Evolutionary conservation across 2,888 invertebrate genomes (phyloP).

Genomic region (Idaea straminata): DNA sequence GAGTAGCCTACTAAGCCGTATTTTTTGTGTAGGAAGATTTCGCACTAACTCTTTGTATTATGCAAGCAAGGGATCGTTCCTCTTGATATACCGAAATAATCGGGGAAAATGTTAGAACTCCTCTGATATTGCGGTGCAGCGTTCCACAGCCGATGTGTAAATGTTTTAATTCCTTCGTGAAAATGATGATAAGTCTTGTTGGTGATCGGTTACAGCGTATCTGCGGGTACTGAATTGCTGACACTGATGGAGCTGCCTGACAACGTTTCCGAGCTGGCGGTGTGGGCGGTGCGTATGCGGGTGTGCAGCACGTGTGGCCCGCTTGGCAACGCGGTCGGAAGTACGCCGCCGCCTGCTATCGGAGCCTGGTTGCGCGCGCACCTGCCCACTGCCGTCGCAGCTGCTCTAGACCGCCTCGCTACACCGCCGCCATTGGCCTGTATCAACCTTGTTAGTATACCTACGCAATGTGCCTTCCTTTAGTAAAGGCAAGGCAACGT

Average conservation of each 20-base stretch:
- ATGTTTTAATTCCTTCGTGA: too few species aligned
- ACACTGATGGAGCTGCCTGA: conserved; percentile 44
- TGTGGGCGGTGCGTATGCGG: conserved; percentile 50
- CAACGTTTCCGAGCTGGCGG: conserved; percentile 50
- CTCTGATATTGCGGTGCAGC: too few species aligned
- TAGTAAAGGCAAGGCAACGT: too few species aligned
- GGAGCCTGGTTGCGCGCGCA: conserved; percentile 65
- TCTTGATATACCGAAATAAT: too few species aligned
- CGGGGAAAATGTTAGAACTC: too few species aligned
- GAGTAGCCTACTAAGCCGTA: too few species aligned
- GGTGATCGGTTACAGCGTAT: conserved; percentile 47
- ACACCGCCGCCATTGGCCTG: conserved; percentile 55
- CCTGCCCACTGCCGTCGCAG: conserved; percentile 53
- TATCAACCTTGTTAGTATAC: conserved; percentile 47
- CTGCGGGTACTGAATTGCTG: conserved; percentile 62
- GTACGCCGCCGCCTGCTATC: conserved; percentile 51
- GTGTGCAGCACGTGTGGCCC: conserved; percentile 55
- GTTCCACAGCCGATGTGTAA: too few species aligned
- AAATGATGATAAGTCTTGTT: neutral
- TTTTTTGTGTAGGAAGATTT: too few species aligned
- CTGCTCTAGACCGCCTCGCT: conserved; percentile 57
- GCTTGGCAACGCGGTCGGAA: conserved; percentile 33
- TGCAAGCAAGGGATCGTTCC: too few species aligned
- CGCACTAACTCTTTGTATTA: too few species aligned
- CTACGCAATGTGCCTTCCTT: neutral